These are phyloP conservation scores for Notamacropus eugenii DNA, from an alignment of 2,797 vertebrate genomes.

Conservation along the genomic window DNA sequence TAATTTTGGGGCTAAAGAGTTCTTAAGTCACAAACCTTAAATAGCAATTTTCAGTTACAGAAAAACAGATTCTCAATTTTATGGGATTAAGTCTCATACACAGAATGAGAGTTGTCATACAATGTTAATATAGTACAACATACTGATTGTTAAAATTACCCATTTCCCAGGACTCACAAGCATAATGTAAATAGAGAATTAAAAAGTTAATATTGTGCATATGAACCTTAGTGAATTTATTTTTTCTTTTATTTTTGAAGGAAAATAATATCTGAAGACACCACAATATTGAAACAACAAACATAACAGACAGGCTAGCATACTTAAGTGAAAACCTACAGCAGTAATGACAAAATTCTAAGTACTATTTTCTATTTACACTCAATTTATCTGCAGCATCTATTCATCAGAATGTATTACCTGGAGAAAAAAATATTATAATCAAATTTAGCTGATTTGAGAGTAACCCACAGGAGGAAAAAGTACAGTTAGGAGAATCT, in stretches of 20 bases:
- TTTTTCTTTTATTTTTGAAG: constrained; percentile 23
- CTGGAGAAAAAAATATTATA: constrained; percentile 74
- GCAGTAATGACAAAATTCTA: constrained; percentile 62
- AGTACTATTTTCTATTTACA: constrained; percentile 71
- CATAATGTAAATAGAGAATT: constrained; percentile 60
- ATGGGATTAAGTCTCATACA: not conserved
- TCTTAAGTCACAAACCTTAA: not conserved
- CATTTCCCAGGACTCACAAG: constrained; percentile 61
- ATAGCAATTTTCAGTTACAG: not conserved
- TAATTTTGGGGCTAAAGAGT: not conserved
- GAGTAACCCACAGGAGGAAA: constrained; percentile 66
- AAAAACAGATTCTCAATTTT: not conserved
- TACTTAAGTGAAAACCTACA: constrained; percentile 70
- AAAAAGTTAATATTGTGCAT: constrained; percentile 62
- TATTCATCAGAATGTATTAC: constrained; percentile 72
- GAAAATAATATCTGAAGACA: constrained; percentile 70
- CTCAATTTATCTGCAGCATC: constrained; percentile 78
- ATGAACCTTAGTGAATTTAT: constrained; percentile 67
- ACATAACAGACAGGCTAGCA: constrained; percentile 59
- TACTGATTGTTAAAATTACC: constrained; percentile 60
- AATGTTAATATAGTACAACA: not conserved
- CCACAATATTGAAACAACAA: constrained; percentile 54
- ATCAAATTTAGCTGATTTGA: constrained; percentile 74
- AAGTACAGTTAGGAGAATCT: constrained; percentile 51
- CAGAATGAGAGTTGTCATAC: not conserved